Conservation (phyloP, 1,140 invertebrate genomes). For the Lepidurus apus region DNA sequence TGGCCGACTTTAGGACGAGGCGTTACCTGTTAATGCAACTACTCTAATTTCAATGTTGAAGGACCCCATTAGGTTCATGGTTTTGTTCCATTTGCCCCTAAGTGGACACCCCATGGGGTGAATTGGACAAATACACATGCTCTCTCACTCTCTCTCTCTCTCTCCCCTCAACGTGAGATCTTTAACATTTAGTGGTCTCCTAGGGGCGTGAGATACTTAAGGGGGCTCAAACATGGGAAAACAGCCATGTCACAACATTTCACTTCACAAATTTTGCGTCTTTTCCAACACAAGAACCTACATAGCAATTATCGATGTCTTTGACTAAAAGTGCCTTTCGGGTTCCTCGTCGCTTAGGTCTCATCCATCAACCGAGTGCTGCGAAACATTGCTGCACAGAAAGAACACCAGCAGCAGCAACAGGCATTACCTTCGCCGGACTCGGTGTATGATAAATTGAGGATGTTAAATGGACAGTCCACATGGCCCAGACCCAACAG, state of each 20-base stretch:
- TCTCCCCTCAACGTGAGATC: background rate
- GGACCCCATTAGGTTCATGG: background rate
- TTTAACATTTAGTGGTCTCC: slow-evolving; percentile 1
- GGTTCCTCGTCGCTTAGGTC: slow-evolving; percentile 58
- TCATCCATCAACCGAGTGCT: slow-evolving; percentile 98
- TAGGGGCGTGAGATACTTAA: slow-evolving; percentile 9
- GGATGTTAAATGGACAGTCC: slow-evolving; percentile 71
- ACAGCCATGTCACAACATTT: slow-evolving; percentile 19
- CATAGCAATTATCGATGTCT: background rate
- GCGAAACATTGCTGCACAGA: slow-evolving; percentile 86
- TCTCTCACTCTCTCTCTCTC: background rate
- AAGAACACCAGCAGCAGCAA: slow-evolving; percentile 52
- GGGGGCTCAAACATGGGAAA: background rate
- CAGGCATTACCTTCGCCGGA: slow-evolving; percentile 48
- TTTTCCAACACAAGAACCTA: no score
- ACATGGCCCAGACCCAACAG: slow-evolving; percentile 54
- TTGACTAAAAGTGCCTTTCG: background rate
- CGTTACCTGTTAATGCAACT: background rate
- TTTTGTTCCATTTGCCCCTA: background rate
- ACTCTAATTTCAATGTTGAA: no score
- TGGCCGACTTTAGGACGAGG: background rate
- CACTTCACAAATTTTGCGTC: background rate
- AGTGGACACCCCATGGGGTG: background rate
- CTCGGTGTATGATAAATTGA: slow-evolving; percentile 76
- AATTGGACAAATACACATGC: background rate